phyloP scores from a whole-genome alignment of 2,888 invertebrate species.

The Acleris holmiana region DNA sequence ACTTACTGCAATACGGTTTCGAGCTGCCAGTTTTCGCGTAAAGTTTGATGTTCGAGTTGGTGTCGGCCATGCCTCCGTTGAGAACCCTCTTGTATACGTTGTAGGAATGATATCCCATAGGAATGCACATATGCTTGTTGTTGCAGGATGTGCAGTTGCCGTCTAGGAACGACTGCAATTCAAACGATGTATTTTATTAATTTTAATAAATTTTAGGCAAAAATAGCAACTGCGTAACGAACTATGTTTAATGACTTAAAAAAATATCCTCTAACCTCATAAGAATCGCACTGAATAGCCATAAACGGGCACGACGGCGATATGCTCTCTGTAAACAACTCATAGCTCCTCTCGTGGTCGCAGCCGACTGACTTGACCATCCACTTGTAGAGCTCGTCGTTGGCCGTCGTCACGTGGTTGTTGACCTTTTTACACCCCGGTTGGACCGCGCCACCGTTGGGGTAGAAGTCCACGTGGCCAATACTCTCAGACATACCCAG shows the following conservation, averaged over 20 bases:
- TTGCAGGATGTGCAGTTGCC: constrained; percentile 90
- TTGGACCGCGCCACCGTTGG: constrained; percentile 93
- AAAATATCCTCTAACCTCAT: constrained; percentile 81
- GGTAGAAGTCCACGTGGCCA: constrained; percentile 96
- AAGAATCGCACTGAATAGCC: constrained; percentile 91
- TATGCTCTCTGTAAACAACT: constrained; percentile 93
- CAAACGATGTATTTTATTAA: background rate
- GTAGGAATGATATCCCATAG: constrained; percentile 87
- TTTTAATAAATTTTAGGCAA: background rate
- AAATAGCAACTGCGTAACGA: too few relatives aligned
- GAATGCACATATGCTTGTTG: constrained; percentile 87
- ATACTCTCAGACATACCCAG: constrained; percentile 92
- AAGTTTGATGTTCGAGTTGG: constrained; percentile 83
- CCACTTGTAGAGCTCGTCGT: constrained; percentile 62
- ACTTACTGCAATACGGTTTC: constrained; percentile 91
- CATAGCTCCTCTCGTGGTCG: constrained; percentile 93
- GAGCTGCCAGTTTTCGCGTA: constrained; percentile 89
- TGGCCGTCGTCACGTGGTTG: constrained; percentile 46
- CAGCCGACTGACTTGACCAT: constrained; percentile 91
- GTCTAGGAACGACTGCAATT: constrained; percentile 85
- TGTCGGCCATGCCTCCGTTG: constrained; percentile 68
- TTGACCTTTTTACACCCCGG: constrained; percentile 70
- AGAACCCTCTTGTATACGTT: constrained; percentile 80
- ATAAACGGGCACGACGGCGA: constrained; percentile 90
- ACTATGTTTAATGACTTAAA: too few relatives aligned